Percentiles rank a stretch among this genome's conserved stretches.
Conservation (phyloP, 2,113 vertebrate species). For the Vulpes ferrilata region DNA sequence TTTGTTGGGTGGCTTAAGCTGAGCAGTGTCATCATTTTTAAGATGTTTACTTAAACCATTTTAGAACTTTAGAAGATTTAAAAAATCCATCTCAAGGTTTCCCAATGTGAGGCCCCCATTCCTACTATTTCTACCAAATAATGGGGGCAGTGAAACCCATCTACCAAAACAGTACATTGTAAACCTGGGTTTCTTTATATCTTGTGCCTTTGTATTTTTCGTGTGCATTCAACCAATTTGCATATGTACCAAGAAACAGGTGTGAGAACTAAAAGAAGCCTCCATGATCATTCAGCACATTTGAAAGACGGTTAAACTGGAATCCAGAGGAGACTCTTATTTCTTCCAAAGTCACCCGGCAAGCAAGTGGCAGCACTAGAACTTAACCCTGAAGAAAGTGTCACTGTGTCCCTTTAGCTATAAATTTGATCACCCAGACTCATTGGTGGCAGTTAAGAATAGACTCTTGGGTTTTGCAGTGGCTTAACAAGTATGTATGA, state of each 20-base stretch:
- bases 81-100: background rate
- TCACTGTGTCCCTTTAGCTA: background rate
- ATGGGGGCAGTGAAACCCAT: background rate
- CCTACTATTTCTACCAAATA: background rate
- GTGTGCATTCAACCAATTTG: background rate
- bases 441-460: background rate
- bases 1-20: background rate
- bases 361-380: background rate
- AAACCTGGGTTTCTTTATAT: background rate
- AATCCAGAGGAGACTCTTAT: background rate
- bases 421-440: background rate
- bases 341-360: background rate
- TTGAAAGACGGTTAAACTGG: conserved; percentile 3
- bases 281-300: background rate
- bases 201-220: conserved; percentile 18
- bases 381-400: conserved; percentile 45
- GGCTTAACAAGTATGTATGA: background rate
- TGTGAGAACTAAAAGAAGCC: background rate
- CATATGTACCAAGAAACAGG: background rate
- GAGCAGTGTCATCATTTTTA: background rate
- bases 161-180: background rate
- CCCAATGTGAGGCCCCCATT: background rate
- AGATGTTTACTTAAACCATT: background rate
- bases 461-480: conserved; percentile 20
- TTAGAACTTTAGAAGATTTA: background rate